phyloP scores from a whole-genome alignment of 2,113 vertebrate genomes.

The Heptranchias perlo region DNA sequence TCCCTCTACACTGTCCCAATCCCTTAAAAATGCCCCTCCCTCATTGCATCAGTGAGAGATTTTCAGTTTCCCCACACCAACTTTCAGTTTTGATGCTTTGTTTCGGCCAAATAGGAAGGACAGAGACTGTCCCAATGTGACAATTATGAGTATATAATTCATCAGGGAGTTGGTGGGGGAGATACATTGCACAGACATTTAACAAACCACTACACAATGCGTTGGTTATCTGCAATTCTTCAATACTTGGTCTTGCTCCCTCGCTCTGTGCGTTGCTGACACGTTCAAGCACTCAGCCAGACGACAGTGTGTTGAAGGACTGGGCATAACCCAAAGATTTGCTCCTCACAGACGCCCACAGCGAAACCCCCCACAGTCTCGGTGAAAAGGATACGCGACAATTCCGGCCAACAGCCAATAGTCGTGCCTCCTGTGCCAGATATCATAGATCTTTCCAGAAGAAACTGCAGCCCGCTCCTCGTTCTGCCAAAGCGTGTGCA shows the following conservation, averaged over 20 bases:
- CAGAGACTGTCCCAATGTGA: neutral
- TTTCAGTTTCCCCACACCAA: neutral
- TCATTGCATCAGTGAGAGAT: neutral
- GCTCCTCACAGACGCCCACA: no score
- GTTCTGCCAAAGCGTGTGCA: conserved; percentile 96
- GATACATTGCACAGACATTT: neutral
- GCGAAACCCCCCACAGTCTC: neutral
- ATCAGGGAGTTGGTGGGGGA: no score
- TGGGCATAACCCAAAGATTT: neutral
- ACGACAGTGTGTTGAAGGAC: neutral
- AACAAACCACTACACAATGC: neutral
- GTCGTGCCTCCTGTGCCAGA: conserved; percentile 96
- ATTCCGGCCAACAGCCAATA: conserved; percentile 96
- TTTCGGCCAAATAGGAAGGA: neutral
- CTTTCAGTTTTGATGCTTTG: neutral
- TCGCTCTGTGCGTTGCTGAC: neutral
- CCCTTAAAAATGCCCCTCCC: neutral
- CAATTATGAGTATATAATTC: neutral
- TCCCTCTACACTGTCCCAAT: neutral
- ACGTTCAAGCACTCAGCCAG: neutral
- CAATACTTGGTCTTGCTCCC: neutral
- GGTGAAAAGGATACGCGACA: conserved; percentile 85
- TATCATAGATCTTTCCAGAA: conserved; percentile 91
- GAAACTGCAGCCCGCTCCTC: conserved; percentile 87
- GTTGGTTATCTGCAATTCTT: no score